A percentile compares a stretch with the other conserved stretches of the same genome.
phyloP scores from a whole-genome alignment of 2,113 vertebrate species.

The Miniopterus natalensis region DNA sequence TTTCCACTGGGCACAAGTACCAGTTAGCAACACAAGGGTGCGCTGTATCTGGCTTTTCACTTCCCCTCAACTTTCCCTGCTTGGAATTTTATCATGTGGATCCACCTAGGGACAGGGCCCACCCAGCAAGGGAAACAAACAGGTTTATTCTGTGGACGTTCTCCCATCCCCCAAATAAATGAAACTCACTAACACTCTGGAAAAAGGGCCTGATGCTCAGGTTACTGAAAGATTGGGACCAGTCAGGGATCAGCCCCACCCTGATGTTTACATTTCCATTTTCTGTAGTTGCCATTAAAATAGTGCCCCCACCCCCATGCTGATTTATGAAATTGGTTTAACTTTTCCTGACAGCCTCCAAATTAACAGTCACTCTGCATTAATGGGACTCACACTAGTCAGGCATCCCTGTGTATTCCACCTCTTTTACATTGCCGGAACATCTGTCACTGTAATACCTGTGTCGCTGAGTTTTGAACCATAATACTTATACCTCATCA shows the following conservation, averaged over 20 bases:
- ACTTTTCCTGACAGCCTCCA: not conserved
- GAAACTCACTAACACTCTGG: not conserved
- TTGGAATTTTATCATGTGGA: not conserved
- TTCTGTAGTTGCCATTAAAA: not conserved
- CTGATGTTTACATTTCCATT: not conserved
- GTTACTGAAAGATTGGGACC: not conserved
- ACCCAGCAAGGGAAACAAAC: not conserved
- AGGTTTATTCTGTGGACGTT: not conserved
- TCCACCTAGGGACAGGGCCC: not conserved
- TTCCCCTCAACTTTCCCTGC: not conserved
- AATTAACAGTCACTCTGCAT: constrained; percentile 21
- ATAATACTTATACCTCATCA: constrained; percentile 58
- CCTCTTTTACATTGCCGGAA: not conserved
- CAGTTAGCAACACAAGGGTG: not conserved
- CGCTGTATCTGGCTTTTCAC: not conserved
- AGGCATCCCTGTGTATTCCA: not conserved
- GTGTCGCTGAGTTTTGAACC: constrained; percentile 43
- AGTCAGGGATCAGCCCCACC: not conserved
- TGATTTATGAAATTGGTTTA: not conserved
- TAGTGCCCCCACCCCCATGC: accelerated
- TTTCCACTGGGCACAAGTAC: not conserved
- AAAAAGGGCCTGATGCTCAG: not conserved
- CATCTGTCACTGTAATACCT: constrained; percentile 58
- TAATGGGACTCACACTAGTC: not conserved
- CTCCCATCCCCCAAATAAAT: not conserved